Percentiles rank a stretch among this genome's conserved stretches.
Evolutionary conservation across 2,888 invertebrate species (phyloP).

Genomic region (Sclerodermus sp.): DNA sequence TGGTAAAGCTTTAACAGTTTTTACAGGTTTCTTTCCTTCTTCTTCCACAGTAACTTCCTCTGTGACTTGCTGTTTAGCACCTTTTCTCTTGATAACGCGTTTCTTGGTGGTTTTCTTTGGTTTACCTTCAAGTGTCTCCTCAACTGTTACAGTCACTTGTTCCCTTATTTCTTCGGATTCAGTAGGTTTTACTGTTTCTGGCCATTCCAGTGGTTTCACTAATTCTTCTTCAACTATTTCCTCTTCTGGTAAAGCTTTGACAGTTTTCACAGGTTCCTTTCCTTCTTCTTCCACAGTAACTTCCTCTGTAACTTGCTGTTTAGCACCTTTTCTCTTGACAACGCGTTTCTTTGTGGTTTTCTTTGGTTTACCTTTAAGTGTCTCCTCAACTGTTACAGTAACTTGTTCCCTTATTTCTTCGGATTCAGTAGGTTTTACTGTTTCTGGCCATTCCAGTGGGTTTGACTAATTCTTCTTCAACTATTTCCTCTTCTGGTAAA

Average conservation of each 20-base stretch:
- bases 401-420: slow-evolving; percentile 31
- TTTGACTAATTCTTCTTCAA: slow-evolving; percentile 5
- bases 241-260: slow-evolving; percentile 39
- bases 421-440: slow-evolving; percentile 48
- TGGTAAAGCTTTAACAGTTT: slow-evolving; percentile 30
- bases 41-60: slow-evolving; percentile 40
- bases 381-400: slow-evolving; percentile 42
- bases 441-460: slow-evolving; percentile 18
- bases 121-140: slow-evolving; percentile 54
- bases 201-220: not conserved
- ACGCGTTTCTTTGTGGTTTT: slow-evolving; percentile 41
- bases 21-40: slow-evolving; percentile 36
- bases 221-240: slow-evolving; percentile 24
- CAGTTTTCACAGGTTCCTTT: slow-evolving; percentile 25
- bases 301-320: slow-evolving; percentile 39
- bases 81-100: slow-evolving; percentile 27
- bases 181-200: slow-evolving; percentile 39
- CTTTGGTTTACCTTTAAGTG: slow-evolving; percentile 46
- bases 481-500: slow-evolving; percentile 32
- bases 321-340: slow-evolving; percentile 43
- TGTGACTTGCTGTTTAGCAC: slow-evolving; percentile 20
- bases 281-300: slow-evolving; percentile 35
- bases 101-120: slow-evolving; percentile 45
- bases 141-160: slow-evolving; percentile 36
- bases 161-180: slow-evolving; percentile 41